Evolutionary conservation across 2,797 vertebrate genomes (phyloP).

Genomic region (Rhyacichthys aspro): DNA sequence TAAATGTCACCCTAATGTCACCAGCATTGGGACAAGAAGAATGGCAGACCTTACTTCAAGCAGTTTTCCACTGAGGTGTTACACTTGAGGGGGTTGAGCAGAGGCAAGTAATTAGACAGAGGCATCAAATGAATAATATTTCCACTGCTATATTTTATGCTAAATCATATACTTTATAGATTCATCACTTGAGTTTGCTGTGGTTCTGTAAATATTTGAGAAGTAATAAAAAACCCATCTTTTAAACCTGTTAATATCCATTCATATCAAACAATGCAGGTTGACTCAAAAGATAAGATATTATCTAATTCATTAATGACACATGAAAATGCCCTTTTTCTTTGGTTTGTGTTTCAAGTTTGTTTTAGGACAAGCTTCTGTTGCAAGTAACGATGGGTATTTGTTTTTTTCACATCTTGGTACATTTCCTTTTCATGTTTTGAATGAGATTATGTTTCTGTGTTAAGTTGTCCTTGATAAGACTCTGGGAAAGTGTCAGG

Average conservation of each 20-base stretch:
- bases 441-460: slow-evolving; percentile 19
- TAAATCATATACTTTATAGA: slow-evolving; percentile 24
- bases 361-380: background rate
- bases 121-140: slow-evolving; percentile 33
- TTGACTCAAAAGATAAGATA: no score
- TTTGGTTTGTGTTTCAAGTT: background rate
- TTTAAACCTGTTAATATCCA: slow-evolving; percentile 8
- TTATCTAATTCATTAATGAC: no score
- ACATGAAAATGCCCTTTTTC: background rate
- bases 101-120: slow-evolving; percentile 28
- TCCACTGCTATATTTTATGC: slow-evolving; percentile 23
- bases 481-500: background rate
- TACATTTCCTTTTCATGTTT: slow-evolving; percentile 25
- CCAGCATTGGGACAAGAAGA: slow-evolving; percentile 54
- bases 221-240: slow-evolving; percentile 1
- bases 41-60: slow-evolving; percentile 60
- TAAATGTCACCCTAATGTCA: slow-evolving; percentile 77
- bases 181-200: slow-evolving; percentile 9
- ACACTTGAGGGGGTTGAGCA: slow-evolving; percentile 53
- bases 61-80: slow-evolving; percentile 44
- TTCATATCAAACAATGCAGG: slow-evolving; percentile 1
- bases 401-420: slow-evolving; percentile 31
- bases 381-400: background rate
- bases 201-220: slow-evolving; percentile 1
- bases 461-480: background rate